These are phyloP conservation scores for Epinephelus lanceolatus DNA, from an alignment of 2,113 vertebrate species.

Conservation along the genomic window DNA sequence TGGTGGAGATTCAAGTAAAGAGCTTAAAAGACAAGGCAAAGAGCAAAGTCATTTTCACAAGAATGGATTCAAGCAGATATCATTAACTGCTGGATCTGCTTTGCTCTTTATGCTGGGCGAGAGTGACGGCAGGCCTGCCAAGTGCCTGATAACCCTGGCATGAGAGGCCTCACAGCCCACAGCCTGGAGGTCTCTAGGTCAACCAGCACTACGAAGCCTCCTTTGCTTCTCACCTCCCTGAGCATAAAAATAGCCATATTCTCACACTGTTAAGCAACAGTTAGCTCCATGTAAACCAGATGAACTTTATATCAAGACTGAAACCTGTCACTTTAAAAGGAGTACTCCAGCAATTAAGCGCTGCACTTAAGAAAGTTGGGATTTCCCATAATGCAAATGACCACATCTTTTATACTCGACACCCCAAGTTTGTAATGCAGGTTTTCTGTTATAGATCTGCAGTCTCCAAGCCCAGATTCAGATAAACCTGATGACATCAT, in stretches of 20 bases:
- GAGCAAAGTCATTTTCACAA: background rate
- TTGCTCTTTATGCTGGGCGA: conserved; percentile 41
- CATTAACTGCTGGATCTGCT: conserved; percentile 36
- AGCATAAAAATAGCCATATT: conserved; percentile 56
- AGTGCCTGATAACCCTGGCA: conserved; percentile 75
- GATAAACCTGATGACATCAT: no score
- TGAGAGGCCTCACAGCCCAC: conserved; percentile 30
- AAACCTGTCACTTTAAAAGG: background rate
- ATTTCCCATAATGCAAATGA: background rate
- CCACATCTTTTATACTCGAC: background rate
- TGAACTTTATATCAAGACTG: background rate
- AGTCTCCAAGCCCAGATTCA: no score
- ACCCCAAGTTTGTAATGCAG: background rate
- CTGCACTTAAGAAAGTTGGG: background rate
- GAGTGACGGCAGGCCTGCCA: conserved; percentile 63
- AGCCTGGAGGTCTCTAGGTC: conserved; percentile 35
- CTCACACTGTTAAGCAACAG: conserved; percentile 31
- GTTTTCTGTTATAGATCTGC: background rate
- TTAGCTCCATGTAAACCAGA: conserved; percentile 1
- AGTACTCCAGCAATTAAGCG: background rate
- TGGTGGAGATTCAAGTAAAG: background rate
- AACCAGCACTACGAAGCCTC: conserved; percentile 38
- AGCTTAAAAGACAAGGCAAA: background rate
- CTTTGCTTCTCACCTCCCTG: conserved; percentile 36
- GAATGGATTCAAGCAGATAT: conserved; percentile 25